phyloP scores from a whole-genome alignment of 2,113 vertebrate species.

The Choloepus hoffmanni region DNA sequence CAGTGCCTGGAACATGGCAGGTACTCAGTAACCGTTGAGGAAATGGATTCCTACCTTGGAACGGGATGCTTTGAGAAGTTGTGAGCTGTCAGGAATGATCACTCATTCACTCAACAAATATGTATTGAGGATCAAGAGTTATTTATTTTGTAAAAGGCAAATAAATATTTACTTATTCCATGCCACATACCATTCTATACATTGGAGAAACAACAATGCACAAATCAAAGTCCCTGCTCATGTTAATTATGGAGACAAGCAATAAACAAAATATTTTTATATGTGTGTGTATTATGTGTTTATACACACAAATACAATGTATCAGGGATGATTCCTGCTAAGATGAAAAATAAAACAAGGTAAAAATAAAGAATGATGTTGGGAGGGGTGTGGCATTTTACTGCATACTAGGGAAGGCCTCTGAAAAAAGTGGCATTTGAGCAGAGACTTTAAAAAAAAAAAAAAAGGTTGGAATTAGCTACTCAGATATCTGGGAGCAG shows the following conservation, averaged over 20 bases:
- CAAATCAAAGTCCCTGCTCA: neutral
- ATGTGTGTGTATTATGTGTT: neutral
- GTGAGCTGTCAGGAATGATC: neutral
- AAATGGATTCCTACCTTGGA: neutral
- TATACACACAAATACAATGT: neutral
- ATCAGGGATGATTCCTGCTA: neutral
- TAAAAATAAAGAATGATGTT: neutral
- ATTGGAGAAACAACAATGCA: neutral
- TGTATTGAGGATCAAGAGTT: neutral
- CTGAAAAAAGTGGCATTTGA: neutral
- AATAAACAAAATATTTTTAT: neutral
- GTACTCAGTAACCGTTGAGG: neutral
- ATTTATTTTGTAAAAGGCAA: neutral
- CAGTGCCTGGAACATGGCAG: neutral
- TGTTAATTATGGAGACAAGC: neutral
- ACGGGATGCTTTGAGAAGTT: neutral
- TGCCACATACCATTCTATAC: neutral
- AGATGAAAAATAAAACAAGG: neutral
- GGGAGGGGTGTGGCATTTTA: neutral
- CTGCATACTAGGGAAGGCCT: neutral
- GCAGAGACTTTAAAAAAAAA: neutral
- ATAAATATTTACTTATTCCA: neutral
- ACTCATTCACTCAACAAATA: conserved; percentile 32
- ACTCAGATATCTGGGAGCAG: neutral
- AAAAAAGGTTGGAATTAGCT: neutral